Base-by-base conservation (phyloP, 2,888 invertebrate genomes). In the Pyrgus malvae region DNA sequence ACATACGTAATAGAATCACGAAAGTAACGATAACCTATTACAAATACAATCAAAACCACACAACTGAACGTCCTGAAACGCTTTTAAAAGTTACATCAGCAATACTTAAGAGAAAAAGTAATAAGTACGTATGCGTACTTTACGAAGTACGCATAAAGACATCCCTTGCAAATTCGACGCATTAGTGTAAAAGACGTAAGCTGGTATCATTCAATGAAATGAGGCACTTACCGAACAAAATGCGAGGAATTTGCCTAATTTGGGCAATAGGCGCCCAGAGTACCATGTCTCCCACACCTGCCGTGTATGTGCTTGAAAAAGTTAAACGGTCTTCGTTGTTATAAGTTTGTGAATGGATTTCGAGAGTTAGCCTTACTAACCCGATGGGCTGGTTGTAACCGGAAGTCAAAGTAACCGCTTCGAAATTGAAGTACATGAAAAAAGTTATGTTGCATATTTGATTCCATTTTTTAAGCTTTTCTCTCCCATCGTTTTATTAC, bases 161-260 rank as follows among this genome's bases (percentile, higher is more conserved):
- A 31, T 51, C 51, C 51, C 51, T 16, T 17, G 51, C 42, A 44
- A 35, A 44, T 51, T 51, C 42, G 23, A 50, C 50, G 42, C 50
- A 51, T 51, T 44, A 37, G 44, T 51, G 35, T 51, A 51, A 51
- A 44, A 51, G 51, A 51, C 37, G 25, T 51, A 44, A 51, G 51
- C 51, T 35, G 44, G 51, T 44, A 51, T 51, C 44, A 51, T 51
- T 51, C 51, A 51, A 51, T 51, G 51, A 44, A 51, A 51, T 51
- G 51, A 51, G 51, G 51, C 37, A 51, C 51, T 51, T 51, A 51
- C 51, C 27, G 51, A 51, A 44, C 51, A 51, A 51, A 48, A 51
- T 44, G 35, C 42, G 44, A 51, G 35, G 44, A 51, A 51, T 35
- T 51, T 51, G 44, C 51, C 51, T 51, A 51, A 51, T 51, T 51